phyloP scores from a whole-genome alignment of 2,797 vertebrate genomes.

The Sphenodon punctatus region DNA sequence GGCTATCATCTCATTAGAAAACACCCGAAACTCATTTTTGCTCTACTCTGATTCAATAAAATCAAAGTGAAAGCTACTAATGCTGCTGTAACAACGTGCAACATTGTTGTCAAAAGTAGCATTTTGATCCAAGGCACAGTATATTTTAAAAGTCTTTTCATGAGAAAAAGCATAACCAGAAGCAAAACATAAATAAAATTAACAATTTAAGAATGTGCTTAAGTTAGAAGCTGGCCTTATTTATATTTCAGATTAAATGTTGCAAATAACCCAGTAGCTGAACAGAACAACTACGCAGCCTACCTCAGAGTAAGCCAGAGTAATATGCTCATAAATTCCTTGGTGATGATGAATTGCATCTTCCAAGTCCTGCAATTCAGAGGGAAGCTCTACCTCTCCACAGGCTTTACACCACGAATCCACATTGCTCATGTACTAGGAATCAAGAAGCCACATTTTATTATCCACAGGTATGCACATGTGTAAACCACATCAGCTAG shows the following conservation, averaged over 20 bases:
- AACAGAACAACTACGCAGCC: not conserved
- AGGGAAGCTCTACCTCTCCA: constrained; percentile 94
- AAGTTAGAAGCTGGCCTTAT: not conserved
- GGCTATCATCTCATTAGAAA: too few species aligned
- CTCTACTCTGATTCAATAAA: too few species aligned
- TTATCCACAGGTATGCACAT: not conserved
- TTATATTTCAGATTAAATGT: not conserved
- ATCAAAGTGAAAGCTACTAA: too few species aligned
- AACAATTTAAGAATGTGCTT: too few species aligned
- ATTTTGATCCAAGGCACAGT: too few species aligned
- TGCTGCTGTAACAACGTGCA: too few species aligned
- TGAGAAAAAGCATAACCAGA: too few species aligned
- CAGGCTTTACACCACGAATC: constrained; percentile 99
- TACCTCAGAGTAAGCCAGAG: constrained; percentile 95
- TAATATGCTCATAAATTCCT: constrained; percentile 97
- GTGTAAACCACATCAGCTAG: not conserved
- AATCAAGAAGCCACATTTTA: not conserved
- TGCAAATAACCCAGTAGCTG: not conserved
- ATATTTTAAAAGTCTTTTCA: too few species aligned
- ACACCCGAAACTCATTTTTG: too few species aligned
- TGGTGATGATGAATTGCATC: constrained; percentile 98
- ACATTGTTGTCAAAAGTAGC: too few species aligned
- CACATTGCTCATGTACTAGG: constrained; percentile 97
- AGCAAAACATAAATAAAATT: too few species aligned
- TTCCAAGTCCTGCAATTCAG: constrained; percentile 96